Evolutionary conservation across 2,113 vertebrate species (phyloP), one percentile per base, ranked within the genome.

Genomic region (Brachypteracias leptosomus): DNA sequence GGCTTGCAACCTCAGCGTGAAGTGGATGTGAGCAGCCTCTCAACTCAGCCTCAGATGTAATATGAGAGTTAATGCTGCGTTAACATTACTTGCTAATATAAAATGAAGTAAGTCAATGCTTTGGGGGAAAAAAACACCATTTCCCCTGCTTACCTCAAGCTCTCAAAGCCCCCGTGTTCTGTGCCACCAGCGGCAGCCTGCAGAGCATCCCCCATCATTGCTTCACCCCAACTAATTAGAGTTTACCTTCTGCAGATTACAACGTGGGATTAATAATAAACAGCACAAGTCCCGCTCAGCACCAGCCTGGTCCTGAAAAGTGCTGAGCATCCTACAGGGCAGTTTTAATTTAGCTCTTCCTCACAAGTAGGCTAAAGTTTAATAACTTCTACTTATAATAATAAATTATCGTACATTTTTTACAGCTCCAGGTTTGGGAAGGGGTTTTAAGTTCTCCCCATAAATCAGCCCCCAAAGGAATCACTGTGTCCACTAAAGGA

Each of bases 221-320:
- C 92, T 66, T 91, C 89, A 91, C 78, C 88, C 94, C 85, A 29
- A 13, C 88, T 97, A 96, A 98, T 97, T 94, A 97, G 89, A 96
- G 91, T 93, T 96, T 95, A 95, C 79, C 54, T 96, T 74, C 92
- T 91, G 95, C 87, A 96, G 95, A 93, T 89, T 91, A 96, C 79
- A 76, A 63, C 83, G 83, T 16, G 46, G 93, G 84, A 96, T 96
- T 94, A 54, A 83, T 66, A 61, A 83, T 44, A 92, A 89, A 92
- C 92, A 97, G 96, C 77, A 75, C 25, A 55, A 94, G 82, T 71
- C 59, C 80, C 38, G 81, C 75, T 95, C 89, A 36, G 80, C 83
- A 88, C 86, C 95, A 96, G 73, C 57, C 78, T 38, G 54, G 52
- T 81, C 58, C 88, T 47, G 61, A 62, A 81, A 95, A 95, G 61